These are phyloP conservation scores for Gobiocypris rarus DNA, from an alignment of 2,113 vertebrate genomes.

Conservation along the genomic window DNA sequence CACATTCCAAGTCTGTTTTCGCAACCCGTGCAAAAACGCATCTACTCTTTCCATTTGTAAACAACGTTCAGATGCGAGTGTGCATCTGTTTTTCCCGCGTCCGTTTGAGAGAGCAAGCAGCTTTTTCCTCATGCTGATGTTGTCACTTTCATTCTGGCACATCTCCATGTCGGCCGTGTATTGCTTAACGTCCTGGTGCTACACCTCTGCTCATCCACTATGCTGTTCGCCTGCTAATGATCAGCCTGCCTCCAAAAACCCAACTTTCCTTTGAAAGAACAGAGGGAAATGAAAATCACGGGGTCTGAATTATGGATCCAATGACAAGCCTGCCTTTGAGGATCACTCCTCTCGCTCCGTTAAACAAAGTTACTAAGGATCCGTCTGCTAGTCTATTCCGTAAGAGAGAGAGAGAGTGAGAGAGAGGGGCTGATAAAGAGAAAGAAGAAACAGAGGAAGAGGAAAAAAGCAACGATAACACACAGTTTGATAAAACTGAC, in stretches of 20 bases:
- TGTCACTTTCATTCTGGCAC: slow-evolving; percentile 67
- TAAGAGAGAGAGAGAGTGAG: slow-evolving; percentile 56
- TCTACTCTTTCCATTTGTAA: slow-evolving; percentile 60
- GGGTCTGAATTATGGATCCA: slow-evolving; percentile 83
- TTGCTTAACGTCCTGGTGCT: slow-evolving; percentile 69
- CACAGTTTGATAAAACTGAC: slow-evolving; percentile 86
- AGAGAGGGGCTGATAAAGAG: slow-evolving; percentile 54
- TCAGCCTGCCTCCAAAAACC: slow-evolving; percentile 70
- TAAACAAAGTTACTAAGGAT: slow-evolving; percentile 70
- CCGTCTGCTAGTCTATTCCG: slow-evolving; percentile 73
- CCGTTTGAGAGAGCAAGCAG: slow-evolving; percentile 62
- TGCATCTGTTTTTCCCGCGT: slow-evolving; percentile 50
- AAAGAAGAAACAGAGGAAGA: slow-evolving; percentile 54
- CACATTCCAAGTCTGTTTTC: slow-evolving; percentile 40
- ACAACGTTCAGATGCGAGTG: slow-evolving; percentile 59
- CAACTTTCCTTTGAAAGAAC: slow-evolving; percentile 80
- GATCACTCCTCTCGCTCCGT: slow-evolving; percentile 64
- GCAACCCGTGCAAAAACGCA: slow-evolving; percentile 12
- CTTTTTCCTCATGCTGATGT: slow-evolving; percentile 55
- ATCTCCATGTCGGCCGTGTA: slow-evolving; percentile 73
- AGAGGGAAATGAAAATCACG: slow-evolving; percentile 85
- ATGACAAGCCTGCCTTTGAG: slow-evolving; percentile 77
- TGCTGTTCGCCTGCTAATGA: slow-evolving; percentile 79
- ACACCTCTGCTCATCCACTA: slow-evolving; percentile 73
- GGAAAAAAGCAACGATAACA: slow-evolving; percentile 70